phyloP scores from a whole-genome alignment of 2,113 vertebrate species.

The Perca flavescens region DNA sequence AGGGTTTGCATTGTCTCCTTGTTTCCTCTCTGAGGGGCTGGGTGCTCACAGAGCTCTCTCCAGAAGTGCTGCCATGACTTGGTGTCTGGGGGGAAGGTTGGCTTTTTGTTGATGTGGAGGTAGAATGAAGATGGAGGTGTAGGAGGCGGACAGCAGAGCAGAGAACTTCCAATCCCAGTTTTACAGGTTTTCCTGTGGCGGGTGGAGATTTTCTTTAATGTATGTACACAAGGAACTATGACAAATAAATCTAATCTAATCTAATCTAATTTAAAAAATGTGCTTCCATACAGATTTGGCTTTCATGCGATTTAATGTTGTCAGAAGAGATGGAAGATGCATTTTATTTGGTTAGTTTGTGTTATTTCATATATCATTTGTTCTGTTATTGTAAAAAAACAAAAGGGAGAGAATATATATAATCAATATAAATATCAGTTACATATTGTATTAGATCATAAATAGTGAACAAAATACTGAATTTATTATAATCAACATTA shows the following conservation, averaged over 20 bases:
- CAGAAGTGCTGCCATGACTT: constrained; percentile 74
- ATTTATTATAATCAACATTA: background rate
- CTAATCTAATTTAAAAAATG: background rate
- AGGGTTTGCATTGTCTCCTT: background rate
- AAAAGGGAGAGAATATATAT: background rate
- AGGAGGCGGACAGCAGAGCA: background rate
- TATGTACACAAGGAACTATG: too few species aligned
- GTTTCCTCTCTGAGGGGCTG: background rate
- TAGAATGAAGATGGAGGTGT: constrained; percentile 12
- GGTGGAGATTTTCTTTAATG: too few species aligned
- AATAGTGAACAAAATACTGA: background rate
- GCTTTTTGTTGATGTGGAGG: constrained; percentile 24
- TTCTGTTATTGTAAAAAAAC: background rate
- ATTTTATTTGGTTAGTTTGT: constrained; percentile 20
- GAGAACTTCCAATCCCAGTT: background rate
- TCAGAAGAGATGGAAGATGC: background rate
- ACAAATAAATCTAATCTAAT: too few species aligned
- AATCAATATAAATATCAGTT: background rate
- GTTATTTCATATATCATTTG: background rate
- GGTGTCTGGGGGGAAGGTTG: constrained; percentile 84
- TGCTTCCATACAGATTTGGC: background rate
- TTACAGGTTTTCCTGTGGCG: background rate
- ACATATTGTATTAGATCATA: background rate
- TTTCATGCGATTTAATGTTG: background rate
- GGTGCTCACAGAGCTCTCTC: background rate